These are phyloP conservation scores for Scaptomyza montana DNA, from an alignment of 1,140 invertebrate genomes.

Conservation along the genomic window DNA sequence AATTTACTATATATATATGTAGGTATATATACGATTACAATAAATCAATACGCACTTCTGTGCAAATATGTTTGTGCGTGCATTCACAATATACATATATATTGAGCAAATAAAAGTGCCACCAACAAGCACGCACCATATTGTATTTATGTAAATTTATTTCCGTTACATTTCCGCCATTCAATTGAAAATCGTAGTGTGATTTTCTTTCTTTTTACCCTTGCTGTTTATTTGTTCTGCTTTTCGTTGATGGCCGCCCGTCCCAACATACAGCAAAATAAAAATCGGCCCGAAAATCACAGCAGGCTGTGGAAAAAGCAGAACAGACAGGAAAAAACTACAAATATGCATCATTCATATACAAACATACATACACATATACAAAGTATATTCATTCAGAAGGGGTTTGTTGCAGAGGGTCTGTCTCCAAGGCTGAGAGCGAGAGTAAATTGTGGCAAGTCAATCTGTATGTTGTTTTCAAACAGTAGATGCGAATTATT, in stretches of 20 bases:
- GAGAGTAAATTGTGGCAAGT: constrained; percentile 48
- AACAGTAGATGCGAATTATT: constrained; percentile 34
- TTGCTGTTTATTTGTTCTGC: constrained; percentile 49
- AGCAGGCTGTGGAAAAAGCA: constrained; percentile 31
- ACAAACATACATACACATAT: no score
- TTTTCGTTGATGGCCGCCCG: constrained; percentile 7
- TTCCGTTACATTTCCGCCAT: constrained; percentile 81
- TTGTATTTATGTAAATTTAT: constrained; percentile 83
- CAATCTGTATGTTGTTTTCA: constrained; percentile 50
- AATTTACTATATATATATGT: constrained; percentile 4
- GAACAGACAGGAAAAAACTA: constrained; percentile 49
- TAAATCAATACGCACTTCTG: constrained; percentile 77
- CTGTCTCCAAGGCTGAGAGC: constrained; percentile 13
- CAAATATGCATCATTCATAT: constrained; percentile 56
- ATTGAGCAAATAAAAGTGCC: constrained; percentile 78
- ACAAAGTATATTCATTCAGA: constrained; percentile 41
- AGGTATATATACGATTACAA: constrained; percentile 40
- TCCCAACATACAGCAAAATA: not conserved
- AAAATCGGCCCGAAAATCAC: constrained; percentile 34
- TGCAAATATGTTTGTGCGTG: constrained; percentile 65
- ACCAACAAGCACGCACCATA: constrained; percentile 78
- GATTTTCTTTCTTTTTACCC: constrained; percentile 53
- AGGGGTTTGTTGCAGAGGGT: constrained; percentile 20
- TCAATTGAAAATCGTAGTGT: constrained; percentile 82
- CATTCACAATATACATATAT: constrained; percentile 27